These are phyloP conservation scores for Python bivittatus DNA, from an alignment of 2,113 vertebrate species.

Conservation along the genomic window DNA sequence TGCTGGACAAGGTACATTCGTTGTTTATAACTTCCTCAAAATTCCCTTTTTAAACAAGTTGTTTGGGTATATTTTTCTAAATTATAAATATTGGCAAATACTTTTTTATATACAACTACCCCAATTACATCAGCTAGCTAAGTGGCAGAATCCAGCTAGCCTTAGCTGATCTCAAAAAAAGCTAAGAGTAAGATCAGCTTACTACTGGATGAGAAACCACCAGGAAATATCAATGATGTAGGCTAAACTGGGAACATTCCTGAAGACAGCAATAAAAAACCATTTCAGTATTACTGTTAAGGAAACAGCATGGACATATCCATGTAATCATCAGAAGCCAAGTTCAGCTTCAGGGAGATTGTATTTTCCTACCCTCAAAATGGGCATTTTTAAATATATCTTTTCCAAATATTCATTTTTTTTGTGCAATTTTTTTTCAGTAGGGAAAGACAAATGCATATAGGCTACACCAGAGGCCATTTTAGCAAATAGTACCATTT, in stretches of 20 bases:
- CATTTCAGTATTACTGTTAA: neutral
- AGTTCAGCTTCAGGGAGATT: neutral
- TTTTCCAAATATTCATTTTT: neutral
- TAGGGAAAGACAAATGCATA: neutral
- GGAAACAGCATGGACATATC: neutral
- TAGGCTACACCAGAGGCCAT: neutral
- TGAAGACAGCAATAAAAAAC: neutral
- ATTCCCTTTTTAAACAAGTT: neutral
- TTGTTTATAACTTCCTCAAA: neutral
- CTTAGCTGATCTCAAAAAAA: neutral
- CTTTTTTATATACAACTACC: neutral
- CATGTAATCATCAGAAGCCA: neutral
- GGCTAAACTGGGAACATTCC: neutral
- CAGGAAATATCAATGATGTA: neutral
- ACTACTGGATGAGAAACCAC: neutral
- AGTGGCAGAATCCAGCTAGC: neutral
- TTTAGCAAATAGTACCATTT: neutral
- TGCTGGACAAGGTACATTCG: neutral
- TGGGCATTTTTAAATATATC: neutral
- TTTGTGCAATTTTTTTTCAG: neutral
- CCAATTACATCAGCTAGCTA: neutral
- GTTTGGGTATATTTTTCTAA: neutral
- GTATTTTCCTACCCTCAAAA: neutral
- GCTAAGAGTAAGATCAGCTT: neutral
- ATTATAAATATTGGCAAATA: neutral